Conservation (phyloP, 2,888 invertebrate genomes). For the Galerucella calmariensis region DNA sequence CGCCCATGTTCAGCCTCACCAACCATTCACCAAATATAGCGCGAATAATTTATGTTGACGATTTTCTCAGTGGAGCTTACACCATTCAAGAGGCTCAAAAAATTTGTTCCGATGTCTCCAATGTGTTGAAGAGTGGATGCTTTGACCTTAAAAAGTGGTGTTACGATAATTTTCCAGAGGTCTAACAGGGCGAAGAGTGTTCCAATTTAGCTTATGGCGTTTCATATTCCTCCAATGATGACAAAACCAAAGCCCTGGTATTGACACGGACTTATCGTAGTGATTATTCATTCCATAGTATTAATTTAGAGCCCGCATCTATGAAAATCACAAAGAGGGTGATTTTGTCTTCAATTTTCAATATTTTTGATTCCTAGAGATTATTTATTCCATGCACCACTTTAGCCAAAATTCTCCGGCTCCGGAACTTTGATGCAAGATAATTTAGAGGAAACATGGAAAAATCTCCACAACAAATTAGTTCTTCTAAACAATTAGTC, state of each 20-base stretch:
- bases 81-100: too few species aligned
- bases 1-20: too few species aligned
- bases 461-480: conserved; percentile 15
- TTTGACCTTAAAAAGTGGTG: too few species aligned
- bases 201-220: conserved; percentile 13
- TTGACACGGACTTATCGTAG: conserved; percentile 8
- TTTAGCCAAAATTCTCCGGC: conserved; percentile 3
- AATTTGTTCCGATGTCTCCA: too few species aligned
- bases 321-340: background rate
- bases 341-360: conserved; percentile 16
- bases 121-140: too few species aligned
- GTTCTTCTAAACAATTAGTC: conserved; percentile 6
- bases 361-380: conserved; percentile 15
- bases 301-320: background rate
- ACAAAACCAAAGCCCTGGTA: conserved; percentile 19
- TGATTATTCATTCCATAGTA: background rate
- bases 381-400: conserved; percentile 7
- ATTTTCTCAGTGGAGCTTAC: too few species aligned
- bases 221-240: conserved; percentile 4
- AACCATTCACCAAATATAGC: too few species aligned
- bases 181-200: background rate
- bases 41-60: too few species aligned
- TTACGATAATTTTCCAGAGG: too few species aligned
- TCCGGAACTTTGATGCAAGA: background rate
- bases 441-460: conserved; percentile 4